A percentile compares a stretch with the other conserved stretches of the same genome.
These are phyloP conservation scores for Musca domestica DNA, from an alignment of 1,140 invertebrate species.

Conservation along the genomic window DNA sequence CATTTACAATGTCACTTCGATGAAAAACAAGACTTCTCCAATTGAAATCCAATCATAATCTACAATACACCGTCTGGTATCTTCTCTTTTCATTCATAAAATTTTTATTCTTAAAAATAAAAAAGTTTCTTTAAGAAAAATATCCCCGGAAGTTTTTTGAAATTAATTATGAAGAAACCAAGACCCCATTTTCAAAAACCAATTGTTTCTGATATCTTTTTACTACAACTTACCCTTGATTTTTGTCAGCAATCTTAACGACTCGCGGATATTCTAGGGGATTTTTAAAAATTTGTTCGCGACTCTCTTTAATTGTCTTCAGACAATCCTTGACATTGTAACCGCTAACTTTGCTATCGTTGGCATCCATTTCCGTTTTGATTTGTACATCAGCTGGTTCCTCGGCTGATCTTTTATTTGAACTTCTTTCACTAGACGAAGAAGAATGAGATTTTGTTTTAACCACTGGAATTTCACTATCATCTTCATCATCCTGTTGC, in stretches of 20 bases:
- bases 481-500: slow-evolving; percentile 32
- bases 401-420: slow-evolving; percentile 35
- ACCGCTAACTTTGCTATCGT: slow-evolving; percentile 6
- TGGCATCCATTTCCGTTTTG: slow-evolving; percentile 30
- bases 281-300: slow-evolving; percentile 37
- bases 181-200: not conserved
- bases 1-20: too few species aligned
- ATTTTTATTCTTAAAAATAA: too few species aligned
- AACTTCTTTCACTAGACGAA: not conserved
- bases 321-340: slow-evolving; percentile 31
- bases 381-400: slow-evolving; percentile 35
- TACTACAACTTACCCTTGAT: slow-evolving; percentile 29
- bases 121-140: too few species aligned
- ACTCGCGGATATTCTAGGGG: slow-evolving; percentile 40
- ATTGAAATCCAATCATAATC: too few species aligned
- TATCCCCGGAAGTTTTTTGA: too few species aligned
- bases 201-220: not conserved
- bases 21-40: too few species aligned
- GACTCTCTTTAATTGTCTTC: slow-evolving; percentile 32
- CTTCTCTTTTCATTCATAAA: too few species aligned
- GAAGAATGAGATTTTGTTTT: slow-evolving; percentile 6
- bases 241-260: slow-evolving; percentile 41
- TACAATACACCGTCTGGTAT: too few species aligned
- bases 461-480: not conserved
- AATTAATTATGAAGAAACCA: not conserved